phyloP scores from a whole-genome alignment of 1,140 invertebrate species.

The Penaeus vannamei region DNA sequence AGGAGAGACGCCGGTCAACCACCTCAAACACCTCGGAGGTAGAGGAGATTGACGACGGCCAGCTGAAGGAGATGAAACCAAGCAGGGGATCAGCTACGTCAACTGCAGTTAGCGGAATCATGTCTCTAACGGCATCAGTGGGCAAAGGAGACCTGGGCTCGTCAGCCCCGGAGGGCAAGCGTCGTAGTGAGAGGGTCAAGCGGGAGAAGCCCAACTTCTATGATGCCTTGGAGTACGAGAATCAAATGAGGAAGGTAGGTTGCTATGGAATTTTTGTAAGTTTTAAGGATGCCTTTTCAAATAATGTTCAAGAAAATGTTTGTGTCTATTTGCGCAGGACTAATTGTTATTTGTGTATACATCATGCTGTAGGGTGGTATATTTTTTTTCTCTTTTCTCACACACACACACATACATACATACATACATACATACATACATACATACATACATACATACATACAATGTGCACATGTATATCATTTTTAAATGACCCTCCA shows the following conservation, averaged over 20 bases:
- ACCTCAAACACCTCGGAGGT: slow-evolving; percentile 59
- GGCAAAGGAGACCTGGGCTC: slow-evolving; percentile 65
- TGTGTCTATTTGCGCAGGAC: background rate
- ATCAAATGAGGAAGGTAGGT: slow-evolving; percentile 77
- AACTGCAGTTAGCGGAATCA: slow-evolving; percentile 72
- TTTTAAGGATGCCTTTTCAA: background rate
- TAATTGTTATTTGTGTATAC: background rate
- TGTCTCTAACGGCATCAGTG: slow-evolving; percentile 53
- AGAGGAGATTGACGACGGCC: slow-evolving; percentile 60
- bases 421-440: no score
- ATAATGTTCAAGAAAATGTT: background rate
- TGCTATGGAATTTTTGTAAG: background rate
- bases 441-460: no score
- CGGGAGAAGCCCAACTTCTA: slow-evolving; percentile 87
- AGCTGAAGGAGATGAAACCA: slow-evolving; percentile 45
- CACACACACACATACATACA: no score
- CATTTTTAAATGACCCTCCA: no score
- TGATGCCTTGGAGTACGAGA: slow-evolving; percentile 84
- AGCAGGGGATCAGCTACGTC: slow-evolving; percentile 25
- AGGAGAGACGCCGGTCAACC: slow-evolving; percentile 77
- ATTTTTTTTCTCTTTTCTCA: background rate
- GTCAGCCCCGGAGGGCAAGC: slow-evolving; percentile 72
- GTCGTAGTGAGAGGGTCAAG: slow-evolving; percentile 82
- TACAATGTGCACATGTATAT: no score
- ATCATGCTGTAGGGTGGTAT: background rate